A percentile compares a stretch with the other conserved stretches of the same genome.
phyloP scores from a whole-genome alignment of 64 coral and sea anemone genomes.

The Stylophora pistillata region DNA sequence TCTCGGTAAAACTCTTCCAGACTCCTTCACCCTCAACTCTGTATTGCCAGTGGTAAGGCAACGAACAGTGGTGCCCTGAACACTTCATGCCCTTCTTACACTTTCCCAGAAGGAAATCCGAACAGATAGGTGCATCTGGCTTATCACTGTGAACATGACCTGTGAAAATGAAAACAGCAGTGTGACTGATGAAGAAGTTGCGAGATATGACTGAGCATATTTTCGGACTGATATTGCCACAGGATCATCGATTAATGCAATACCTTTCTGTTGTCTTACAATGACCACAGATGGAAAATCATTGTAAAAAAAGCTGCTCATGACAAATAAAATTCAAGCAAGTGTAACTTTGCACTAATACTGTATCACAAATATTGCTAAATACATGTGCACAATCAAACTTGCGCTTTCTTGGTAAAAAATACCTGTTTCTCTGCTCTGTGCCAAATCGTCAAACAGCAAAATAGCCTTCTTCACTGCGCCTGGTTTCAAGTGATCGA shows the following conservation, averaged over 20 bases:
- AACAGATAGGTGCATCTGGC: conserved; percentile 42
- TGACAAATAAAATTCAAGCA: too few relatives aligned
- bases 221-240: too few relatives aligned
- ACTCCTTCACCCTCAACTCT: neutral
- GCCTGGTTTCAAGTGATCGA: neutral
- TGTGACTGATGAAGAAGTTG: too few relatives aligned
- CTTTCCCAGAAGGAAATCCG: conserved; percentile 58
- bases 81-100: conserved; percentile 65
- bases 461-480: conserved; percentile 4
- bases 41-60: conserved; percentile 87
- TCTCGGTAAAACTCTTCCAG: conserved; percentile 50
- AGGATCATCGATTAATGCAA: too few relatives aligned
- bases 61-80: conserved; percentile 51
- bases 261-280: too few relatives aligned
- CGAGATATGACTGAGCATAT: too few relatives aligned
- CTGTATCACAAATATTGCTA: neutral
- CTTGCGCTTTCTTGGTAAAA: neutral
- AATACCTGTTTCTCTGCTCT: neutral
- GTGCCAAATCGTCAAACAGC: neutral
- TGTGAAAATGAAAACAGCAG: neutral
- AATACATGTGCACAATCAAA: neutral
- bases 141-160: conserved; percentile 23
- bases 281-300: too few relatives aligned
- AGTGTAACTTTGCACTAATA: too few relatives aligned
- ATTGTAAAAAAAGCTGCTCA: too few relatives aligned